Conservation (phyloP, 2,888 invertebrate genomes). For the Crepidodera aurea region DNA sequence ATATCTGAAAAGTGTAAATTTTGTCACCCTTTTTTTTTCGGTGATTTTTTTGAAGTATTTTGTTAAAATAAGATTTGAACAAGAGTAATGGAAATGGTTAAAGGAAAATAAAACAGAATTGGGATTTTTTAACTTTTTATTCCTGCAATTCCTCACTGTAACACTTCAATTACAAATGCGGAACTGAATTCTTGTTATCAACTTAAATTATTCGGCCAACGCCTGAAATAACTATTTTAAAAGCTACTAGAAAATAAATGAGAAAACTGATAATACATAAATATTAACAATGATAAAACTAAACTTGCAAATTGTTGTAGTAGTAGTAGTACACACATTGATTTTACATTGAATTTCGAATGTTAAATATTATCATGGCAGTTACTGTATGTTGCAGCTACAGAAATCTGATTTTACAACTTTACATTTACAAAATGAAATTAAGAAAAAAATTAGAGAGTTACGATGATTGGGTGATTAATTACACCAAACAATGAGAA, state of each 20-base stretch:
- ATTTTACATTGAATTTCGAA: slow-evolving; percentile 48
- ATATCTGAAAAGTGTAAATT: too few relatives aligned
- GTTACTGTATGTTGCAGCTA: slow-evolving; percentile 46
- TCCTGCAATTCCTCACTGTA: slow-evolving; percentile 54
- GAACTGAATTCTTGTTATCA: slow-evolving; percentile 55
- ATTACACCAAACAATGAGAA: slow-evolving; percentile 20
- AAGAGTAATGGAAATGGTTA: too few relatives aligned
- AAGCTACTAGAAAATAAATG: slow-evolving; percentile 50
- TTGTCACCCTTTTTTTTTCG: too few relatives aligned
- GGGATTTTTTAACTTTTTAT: slow-evolving; percentile 42
- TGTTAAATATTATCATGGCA: slow-evolving; percentile 42
- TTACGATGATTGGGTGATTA: slow-evolving; percentile 22
- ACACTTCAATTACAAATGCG: slow-evolving; percentile 56
- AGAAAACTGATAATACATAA: slow-evolving; percentile 45
- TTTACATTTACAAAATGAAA: slow-evolving; percentile 35
- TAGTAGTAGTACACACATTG: slow-evolving; percentile 54
- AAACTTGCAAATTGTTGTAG: slow-evolving; percentile 50
- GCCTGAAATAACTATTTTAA: slow-evolving; percentile 53
- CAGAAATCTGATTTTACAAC: slow-evolving; percentile 38
- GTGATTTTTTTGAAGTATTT: too few relatives aligned
- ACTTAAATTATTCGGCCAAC: slow-evolving; percentile 51
- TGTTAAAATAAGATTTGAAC: too few relatives aligned
- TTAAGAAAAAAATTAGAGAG: slow-evolving; percentile 29
- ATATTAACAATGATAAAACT: slow-evolving; percentile 50
- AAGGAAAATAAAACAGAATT: background rate